Evolutionary conservation across 2,888 invertebrate genomes (phyloP).

Genomic region (Eulithis prunata): DNA sequence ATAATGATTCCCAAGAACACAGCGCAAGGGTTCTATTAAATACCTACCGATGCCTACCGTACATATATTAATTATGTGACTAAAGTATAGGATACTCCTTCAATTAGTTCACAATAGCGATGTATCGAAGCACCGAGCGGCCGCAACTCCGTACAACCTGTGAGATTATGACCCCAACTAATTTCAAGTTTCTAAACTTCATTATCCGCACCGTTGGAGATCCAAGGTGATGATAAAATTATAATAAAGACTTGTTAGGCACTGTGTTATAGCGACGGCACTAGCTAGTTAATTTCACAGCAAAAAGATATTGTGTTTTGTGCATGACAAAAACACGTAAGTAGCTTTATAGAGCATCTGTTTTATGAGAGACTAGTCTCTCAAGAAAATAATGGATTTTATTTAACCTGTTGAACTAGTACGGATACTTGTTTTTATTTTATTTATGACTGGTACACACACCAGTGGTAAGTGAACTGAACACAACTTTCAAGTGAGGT

Average conservation of each 20-base stretch:
- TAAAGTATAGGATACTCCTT: constrained; percentile 36
- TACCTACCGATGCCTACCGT: too few species aligned
- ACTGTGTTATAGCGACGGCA: constrained; percentile 38
- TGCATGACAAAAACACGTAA: constrained; percentile 21
- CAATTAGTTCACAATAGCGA: constrained; percentile 50
- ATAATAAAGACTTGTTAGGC: constrained; percentile 57
- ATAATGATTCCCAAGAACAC: too few species aligned
- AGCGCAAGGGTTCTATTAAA: too few species aligned
- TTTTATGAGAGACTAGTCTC: background rate
- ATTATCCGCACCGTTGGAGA: constrained; percentile 74
- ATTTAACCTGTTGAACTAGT: too few species aligned
- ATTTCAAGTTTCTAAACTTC: constrained; percentile 79
- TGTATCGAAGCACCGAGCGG: constrained; percentile 36
- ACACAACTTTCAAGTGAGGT: too few species aligned
- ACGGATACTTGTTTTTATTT: too few species aligned
- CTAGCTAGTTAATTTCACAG: constrained; percentile 39
- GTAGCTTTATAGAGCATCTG: background rate
- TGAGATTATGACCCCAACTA: constrained; percentile 73
- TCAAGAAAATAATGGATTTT: background rate
- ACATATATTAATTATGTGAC: background rate
- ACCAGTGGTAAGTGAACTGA: too few species aligned
- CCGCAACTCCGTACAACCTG: constrained; percentile 54
- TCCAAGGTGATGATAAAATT: constrained; percentile 71
- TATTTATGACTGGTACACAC: too few species aligned
- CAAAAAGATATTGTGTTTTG: constrained; percentile 28